A percentile compares a stretch with the other conserved stretches of the same genome.
Evolutionary conservation across 2,113 vertebrate genomes (phyloP).

Genomic region (Physeter macrocephalus): DNA sequence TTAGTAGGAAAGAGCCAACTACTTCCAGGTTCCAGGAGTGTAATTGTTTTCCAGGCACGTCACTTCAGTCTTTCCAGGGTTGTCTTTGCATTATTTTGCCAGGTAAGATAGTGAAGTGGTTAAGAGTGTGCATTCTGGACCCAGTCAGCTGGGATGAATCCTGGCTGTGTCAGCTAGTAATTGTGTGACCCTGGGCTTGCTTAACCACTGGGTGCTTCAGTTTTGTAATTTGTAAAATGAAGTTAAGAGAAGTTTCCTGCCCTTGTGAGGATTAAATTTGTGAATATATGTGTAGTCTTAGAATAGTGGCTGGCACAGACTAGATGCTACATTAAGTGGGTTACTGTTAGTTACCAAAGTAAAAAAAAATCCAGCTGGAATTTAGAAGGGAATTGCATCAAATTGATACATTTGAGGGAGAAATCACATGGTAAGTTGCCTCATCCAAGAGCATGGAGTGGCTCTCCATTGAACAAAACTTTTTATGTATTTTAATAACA

Average conservation of each 20-base stretch:
- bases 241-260: neutral
- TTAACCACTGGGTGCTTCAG: neutral
- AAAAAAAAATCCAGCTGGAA: neutral
- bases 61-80: neutral
- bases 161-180: neutral
- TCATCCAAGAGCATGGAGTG: neutral
- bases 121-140: neutral
- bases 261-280: neutral
- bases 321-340: neutral
- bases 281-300: neutral
- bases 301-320: neutral
- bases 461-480: neutral
- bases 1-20: neutral
- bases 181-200: neutral
- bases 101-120: neutral
- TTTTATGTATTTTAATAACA: neutral
- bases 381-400: neutral
- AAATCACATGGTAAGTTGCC: neutral
- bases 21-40: neutral
- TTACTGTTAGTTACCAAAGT: neutral
- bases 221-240: conserved; percentile 21
- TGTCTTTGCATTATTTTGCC: neutral
- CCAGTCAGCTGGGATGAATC: neutral
- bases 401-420: neutral
- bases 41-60: neutral